phyloP scores from a whole-genome alignment of 1,140 invertebrate species.

The Drosophila tsacasi region DNA sequence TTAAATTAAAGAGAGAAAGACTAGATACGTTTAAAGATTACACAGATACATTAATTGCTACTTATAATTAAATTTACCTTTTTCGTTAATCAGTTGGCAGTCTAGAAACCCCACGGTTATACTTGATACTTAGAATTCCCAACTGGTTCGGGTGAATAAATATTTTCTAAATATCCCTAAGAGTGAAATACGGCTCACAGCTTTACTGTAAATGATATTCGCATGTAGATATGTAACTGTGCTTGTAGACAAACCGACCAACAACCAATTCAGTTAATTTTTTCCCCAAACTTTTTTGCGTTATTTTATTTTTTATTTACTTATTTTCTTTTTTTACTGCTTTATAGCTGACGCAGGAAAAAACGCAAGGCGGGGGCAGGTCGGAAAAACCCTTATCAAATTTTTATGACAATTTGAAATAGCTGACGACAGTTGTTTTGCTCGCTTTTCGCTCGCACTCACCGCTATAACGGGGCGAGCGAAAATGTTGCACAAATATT shows the following conservation, averaged over 20 bases:
- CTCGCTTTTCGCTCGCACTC: constrained; percentile 19
- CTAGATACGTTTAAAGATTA: neutral
- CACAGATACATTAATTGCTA: neutral
- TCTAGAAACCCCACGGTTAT: no score
- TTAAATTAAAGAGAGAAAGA: neutral
- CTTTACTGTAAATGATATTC: constrained; percentile 33
- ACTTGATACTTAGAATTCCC: neutral
- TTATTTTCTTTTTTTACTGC: constrained; percentile 24
- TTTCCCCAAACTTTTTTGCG: constrained; percentile 32
- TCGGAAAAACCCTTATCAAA: constrained; percentile 73
- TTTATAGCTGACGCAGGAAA: constrained; percentile 58
- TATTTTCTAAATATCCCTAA: neutral
- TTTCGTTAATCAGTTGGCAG: no score
- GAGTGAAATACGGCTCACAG: neutral
- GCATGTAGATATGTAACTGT: neutral
- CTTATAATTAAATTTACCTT: no score
- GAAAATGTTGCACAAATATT: constrained; percentile 66
- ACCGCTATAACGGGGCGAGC: neutral
- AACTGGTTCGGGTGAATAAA: neutral
- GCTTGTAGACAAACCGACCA: constrained; percentile 9
- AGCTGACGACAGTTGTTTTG: constrained; percentile 69
- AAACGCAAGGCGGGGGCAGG: constrained; percentile 20
- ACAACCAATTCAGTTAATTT: constrained; percentile 12
- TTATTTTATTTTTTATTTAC: constrained; percentile 26
- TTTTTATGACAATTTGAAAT: constrained; percentile 78